Conservation (phyloP, 2,113 vertebrate genomes). For the Crocuta crocuta region DNA sequence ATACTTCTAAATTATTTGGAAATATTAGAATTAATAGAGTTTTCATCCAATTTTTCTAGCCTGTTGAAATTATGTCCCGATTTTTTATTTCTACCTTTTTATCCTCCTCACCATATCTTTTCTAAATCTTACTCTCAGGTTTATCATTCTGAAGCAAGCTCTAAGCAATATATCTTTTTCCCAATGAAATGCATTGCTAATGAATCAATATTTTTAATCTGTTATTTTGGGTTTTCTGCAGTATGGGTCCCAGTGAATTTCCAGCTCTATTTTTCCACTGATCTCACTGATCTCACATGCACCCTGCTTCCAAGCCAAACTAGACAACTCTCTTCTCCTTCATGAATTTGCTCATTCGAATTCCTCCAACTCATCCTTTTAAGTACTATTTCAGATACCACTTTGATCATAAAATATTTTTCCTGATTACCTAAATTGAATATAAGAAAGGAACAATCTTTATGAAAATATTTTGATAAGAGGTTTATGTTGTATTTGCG, state of each 20-base stretch:
- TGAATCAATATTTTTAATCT: constrained; percentile 16
- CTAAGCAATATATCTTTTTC: background rate
- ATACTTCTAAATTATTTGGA: background rate
- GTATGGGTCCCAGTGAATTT: background rate
- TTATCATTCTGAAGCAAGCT: background rate
- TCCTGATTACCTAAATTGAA: background rate
- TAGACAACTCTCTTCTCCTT: background rate
- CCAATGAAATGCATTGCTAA: background rate
- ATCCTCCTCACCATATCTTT: background rate
- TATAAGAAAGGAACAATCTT: background rate
- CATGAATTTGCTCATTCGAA: background rate
- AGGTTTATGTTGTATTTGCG: background rate
- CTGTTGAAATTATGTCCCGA: background rate
- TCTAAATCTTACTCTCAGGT: background rate
- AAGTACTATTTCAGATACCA: background rate
- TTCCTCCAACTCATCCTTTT: background rate
- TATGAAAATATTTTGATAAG: background rate
- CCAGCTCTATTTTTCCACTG: background rate
- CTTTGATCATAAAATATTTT: background rate
- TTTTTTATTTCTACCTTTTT: background rate
- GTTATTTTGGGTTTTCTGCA: background rate
- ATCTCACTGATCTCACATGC: background rate
- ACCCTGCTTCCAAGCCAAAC: background rate
- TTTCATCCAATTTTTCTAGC: background rate
- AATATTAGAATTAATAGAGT: background rate